Conservation (phyloP, 2,113 vertebrate genomes). For the Corythornis vintsioides region DNA sequence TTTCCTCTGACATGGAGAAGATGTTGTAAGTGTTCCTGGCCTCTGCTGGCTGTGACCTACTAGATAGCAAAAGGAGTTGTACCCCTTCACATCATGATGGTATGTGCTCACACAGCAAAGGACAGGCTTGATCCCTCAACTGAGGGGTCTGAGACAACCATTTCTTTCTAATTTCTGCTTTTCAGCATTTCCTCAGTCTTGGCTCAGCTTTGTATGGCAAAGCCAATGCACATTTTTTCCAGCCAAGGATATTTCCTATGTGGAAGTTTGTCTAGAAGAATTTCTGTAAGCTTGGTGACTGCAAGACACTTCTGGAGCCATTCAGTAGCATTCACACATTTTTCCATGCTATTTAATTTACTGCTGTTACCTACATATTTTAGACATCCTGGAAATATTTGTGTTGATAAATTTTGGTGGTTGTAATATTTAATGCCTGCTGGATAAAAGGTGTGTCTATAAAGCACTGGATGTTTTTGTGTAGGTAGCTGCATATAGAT, state of each 20-base stretch:
- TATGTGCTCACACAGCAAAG: neutral
- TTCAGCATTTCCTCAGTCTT: neutral
- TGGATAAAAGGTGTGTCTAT: neutral
- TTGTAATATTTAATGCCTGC: neutral
- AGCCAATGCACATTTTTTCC: neutral
- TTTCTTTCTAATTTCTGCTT: neutral
- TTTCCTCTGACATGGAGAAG: neutral
- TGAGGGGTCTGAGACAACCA: neutral
- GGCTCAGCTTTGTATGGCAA: neutral
- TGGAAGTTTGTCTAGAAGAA: neutral
- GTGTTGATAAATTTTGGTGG: neutral
- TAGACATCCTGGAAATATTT: neutral
- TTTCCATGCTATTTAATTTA: neutral
- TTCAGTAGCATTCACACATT: neutral
- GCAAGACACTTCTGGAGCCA: neutral
- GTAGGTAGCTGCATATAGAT: neutral
- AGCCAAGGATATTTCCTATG: neutral
- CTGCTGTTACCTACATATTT: neutral
- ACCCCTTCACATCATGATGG: fast-evolving
- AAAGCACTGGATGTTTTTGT: neutral
- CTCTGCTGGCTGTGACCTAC: neutral
- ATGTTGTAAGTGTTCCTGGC: neutral
- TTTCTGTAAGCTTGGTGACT: neutral
- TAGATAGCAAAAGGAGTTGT: neutral
- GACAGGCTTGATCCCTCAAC: neutral